Percentiles rank a stretch among this genome's conserved stretches.
Conservation (phyloP, 2,888 invertebrate genomes). For the Protonemura montana region DNA sequence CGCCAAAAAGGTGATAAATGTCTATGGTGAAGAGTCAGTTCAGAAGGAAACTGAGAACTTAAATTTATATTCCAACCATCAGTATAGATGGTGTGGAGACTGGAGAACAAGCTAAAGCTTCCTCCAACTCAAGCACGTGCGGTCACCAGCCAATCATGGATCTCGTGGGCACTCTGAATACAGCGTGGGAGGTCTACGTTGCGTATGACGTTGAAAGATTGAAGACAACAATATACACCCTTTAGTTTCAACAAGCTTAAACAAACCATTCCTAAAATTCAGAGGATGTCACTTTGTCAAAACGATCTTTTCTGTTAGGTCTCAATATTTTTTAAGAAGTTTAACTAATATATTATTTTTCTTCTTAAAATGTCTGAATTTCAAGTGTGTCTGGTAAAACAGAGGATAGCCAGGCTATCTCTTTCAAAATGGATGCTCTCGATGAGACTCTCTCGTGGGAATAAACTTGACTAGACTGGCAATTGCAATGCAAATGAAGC, state of each 20-base stretch:
- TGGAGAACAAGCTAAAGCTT: no score
- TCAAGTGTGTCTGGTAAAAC: background rate
- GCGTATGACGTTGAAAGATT: background rate
- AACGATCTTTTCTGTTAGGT: background rate
- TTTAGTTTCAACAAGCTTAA: background rate
- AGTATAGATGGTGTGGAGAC: no score
- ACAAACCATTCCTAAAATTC: background rate
- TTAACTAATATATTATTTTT: background rate
- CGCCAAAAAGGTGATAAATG: no score
- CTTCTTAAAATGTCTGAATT: background rate
- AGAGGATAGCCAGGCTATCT: background rate
- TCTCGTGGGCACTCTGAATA: background rate
- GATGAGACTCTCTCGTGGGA: background rate
- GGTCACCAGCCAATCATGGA: background rate
- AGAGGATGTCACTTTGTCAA: background rate
- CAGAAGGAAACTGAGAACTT: no score
- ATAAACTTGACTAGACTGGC: background rate
- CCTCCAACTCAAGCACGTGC: no score
- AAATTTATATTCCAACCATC: no score
- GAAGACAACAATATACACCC: background rate
- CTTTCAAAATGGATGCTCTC: background rate
- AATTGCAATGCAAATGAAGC: constrained; percentile 1
- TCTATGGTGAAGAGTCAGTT: no score
- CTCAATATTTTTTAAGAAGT: background rate
- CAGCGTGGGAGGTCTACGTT: background rate